phyloP scores from a whole-genome alignment of 2,888 invertebrate species.

The Melanchra persicariae region DNA sequence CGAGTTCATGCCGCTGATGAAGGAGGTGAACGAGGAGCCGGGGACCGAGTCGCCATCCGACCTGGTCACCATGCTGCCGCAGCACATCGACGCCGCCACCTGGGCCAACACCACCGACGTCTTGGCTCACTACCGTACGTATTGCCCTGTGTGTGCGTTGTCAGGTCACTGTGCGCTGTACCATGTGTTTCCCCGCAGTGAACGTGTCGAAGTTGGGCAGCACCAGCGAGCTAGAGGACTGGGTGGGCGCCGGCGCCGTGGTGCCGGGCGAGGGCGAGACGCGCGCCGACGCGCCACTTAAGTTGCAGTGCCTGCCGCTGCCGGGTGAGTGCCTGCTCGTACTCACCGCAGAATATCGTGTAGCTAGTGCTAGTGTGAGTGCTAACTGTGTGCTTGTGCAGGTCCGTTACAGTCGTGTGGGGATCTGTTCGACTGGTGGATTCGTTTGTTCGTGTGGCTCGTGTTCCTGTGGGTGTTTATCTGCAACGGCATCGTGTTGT shows the following conservation, averaged over 20 bases:
- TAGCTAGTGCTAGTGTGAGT: too few species aligned
- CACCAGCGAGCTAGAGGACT: conserved; percentile 68
- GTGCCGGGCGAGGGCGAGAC: conserved; percentile 66
- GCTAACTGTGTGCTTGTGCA: conserved; percentile 66
- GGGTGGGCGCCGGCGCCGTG: conserved; percentile 67
- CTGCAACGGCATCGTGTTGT: conserved; percentile 98
- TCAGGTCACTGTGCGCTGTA: too few species aligned
- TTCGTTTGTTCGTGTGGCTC: conserved; percentile 98
- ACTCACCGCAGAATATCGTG: too few species aligned
- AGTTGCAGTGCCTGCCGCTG: conserved; percentile 95
- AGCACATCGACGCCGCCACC: conserved; percentile 90
- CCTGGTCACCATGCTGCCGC: conserved; percentile 84
- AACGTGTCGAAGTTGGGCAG: conserved; percentile 77
- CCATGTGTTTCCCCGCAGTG: conserved; percentile 71
- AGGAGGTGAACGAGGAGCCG: conserved; percentile 91
- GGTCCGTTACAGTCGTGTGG: conserved; percentile 98
- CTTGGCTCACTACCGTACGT: conserved; percentile 96
- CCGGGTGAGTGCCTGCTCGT: conserved; percentile 90
- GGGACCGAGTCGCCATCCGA: conserved; percentile 84
- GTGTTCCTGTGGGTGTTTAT: conserved; percentile 98
- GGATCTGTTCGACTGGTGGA: conserved; percentile 99
- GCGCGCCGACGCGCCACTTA: conserved; percentile 77
- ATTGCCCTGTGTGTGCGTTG: not conserved
- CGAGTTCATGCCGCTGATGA: conserved; percentile 94
- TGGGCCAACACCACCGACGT: conserved; percentile 96